These are phyloP conservation scores for Adineta ricciae DNA, from an alignment of 2,888 invertebrate genomes.

Conservation along the genomic window DNA sequence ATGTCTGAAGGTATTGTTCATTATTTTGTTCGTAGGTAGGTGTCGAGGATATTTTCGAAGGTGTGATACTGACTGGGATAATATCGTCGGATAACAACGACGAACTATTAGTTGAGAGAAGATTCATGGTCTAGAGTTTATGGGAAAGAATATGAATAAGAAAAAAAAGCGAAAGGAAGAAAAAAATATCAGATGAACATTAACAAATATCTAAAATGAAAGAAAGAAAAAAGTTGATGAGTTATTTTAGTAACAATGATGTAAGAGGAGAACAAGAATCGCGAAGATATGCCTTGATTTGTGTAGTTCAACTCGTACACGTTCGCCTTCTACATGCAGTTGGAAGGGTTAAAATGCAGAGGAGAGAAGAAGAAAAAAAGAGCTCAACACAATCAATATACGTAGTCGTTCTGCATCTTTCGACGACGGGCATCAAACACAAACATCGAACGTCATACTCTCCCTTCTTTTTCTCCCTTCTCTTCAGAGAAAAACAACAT, in stretches of 20 bases:
- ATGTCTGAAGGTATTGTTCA: slow-evolving; percentile 34
- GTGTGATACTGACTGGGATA: neutral
- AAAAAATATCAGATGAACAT: neutral
- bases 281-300: neutral
- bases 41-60: neutral
- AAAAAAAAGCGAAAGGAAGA: neutral
- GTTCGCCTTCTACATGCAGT: neutral
- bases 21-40: neutral
- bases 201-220: neutral
- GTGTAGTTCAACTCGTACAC: neutral
- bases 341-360: neutral
- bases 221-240: neutral
- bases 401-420: neutral
- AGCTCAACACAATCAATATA: neutral
- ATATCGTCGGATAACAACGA: neutral
- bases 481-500: neutral
- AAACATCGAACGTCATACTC: neutral
- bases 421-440: neutral
- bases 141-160: neutral
- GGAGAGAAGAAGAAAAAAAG: neutral
- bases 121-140: neutral
- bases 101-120: neutral
- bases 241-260: neutral
- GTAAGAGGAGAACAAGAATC: neutral
- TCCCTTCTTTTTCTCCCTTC: neutral